phyloP scores from a whole-genome alignment of 92 coral and sea anemone genomes.

The Galaxea fascicularis region DNA sequence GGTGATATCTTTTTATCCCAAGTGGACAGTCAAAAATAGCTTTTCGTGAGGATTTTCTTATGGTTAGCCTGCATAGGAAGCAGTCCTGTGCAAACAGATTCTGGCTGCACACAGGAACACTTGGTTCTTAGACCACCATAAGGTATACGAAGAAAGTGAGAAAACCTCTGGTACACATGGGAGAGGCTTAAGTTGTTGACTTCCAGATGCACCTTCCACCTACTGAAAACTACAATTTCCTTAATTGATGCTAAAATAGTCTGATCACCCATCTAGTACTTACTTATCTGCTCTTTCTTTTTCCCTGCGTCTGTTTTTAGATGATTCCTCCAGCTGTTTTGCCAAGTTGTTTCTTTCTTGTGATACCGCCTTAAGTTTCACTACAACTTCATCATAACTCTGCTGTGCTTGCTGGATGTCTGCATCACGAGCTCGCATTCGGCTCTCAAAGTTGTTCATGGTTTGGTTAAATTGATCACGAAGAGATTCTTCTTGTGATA shows the following conservation, averaged over 20 bases:
- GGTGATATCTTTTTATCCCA: no score
- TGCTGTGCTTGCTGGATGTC: conserved; percentile 91
- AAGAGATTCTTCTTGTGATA: conserved; percentile 89
- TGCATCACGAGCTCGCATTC: conserved; percentile 80
- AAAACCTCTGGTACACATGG: no score
- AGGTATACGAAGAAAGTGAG: no score
- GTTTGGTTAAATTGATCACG: conserved; percentile 96
- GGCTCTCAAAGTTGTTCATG: conserved; percentile 94
- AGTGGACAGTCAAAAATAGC: no score
- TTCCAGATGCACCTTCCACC: no score
- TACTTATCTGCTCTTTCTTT: conserved; percentile 97
- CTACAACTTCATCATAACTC: conserved; percentile 87
- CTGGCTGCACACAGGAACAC: no score
- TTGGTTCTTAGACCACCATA: no score
- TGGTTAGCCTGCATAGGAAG: no score
- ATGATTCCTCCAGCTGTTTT: conserved; percentile 80
- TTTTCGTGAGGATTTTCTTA: no score
- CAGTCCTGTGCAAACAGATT: no score
- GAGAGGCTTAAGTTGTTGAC: no score
- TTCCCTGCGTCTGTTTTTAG: conserved; percentile 82
- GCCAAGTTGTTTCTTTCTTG: conserved; percentile 85
- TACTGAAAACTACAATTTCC: no score
- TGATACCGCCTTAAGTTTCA: conserved; percentile 80
- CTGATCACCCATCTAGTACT: neutral
- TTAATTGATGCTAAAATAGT: neutral